These are phyloP conservation scores for Thera britannica DNA, from an alignment of 2,888 invertebrate species.

Conservation along the genomic window DNA sequence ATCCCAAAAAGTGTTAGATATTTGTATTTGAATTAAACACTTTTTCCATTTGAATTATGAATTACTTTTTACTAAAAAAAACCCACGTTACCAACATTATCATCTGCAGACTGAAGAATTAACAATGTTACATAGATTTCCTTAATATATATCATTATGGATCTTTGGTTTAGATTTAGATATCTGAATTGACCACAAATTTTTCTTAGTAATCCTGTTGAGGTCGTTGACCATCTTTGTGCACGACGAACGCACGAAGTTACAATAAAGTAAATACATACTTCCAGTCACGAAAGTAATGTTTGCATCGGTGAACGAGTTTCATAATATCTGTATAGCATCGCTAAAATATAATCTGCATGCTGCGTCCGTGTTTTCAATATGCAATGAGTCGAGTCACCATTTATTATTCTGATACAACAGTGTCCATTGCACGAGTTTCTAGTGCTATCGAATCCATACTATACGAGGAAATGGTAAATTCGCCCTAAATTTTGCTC, in stretches of 20 bases:
- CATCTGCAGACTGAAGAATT: no score
- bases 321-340: conserved; percentile 26
- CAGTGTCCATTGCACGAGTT: conserved; percentile 10
- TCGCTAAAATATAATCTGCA: conserved; percentile 31
- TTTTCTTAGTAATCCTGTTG: not conserved
- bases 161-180: no score
- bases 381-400: conserved; percentile 36
- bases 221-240: not conserved
- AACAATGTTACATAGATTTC: no score
- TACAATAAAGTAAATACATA: conserved; percentile 19
- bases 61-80: no score
- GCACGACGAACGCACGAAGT: conserved; percentile 8
- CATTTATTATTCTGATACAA: conserved; percentile 36
- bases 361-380: conserved; percentile 35
- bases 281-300: conserved; percentile 23
- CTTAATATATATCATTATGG: no score
- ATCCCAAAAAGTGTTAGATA: no score
- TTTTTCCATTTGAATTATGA: no score
- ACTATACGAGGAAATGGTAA: no score
- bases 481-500: no score
- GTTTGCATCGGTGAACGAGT: conserved; percentile 24
- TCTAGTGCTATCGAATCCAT: conserved; percentile 4
- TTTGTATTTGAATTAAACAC: no score
- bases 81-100: no score
- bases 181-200: no score